These are phyloP conservation scores for Didymodactylos carnosus DNA, from an alignment of 2,888 invertebrate species.

Conservation along the genomic window DNA sequence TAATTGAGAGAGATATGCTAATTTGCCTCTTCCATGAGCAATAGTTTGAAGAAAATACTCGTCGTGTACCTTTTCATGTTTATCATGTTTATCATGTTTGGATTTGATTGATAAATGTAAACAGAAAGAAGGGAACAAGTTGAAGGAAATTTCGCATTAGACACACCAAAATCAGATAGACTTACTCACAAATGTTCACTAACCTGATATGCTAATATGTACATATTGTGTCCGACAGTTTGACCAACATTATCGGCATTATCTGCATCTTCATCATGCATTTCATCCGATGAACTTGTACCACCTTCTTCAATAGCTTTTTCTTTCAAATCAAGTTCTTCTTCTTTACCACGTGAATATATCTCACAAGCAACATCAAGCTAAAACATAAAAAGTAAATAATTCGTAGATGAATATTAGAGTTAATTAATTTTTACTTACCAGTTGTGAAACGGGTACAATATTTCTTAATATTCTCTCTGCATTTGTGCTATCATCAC, in stretches of 20 bases:
- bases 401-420: background rate
- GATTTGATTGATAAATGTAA: no score
- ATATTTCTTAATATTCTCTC: conserved; percentile 88
- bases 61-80: no score
- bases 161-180: no score
- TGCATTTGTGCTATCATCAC: conserved; percentile 90
- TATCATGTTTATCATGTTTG: no score
- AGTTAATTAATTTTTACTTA: background rate
- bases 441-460: conserved; percentile 43
- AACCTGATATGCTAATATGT: conserved; percentile 87
- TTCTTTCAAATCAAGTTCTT: no score
- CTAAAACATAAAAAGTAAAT: background rate
- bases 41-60: no score
- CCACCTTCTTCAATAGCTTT: conserved; percentile 3
- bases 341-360: conserved; percentile 19
- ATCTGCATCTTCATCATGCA: conserved; percentile 45
- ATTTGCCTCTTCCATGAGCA: no score
- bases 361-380: conserved; percentile 2
- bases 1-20: no score
- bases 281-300: background rate
- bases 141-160: no score
- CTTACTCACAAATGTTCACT: no score
- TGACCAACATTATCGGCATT: conserved; percentile 50
- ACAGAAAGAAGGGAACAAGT: no score
- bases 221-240: conserved; percentile 96